These are phyloP conservation scores for Scleropages formosus DNA, from an alignment of 2,797 vertebrate species.

Conservation along the genomic window DNA sequence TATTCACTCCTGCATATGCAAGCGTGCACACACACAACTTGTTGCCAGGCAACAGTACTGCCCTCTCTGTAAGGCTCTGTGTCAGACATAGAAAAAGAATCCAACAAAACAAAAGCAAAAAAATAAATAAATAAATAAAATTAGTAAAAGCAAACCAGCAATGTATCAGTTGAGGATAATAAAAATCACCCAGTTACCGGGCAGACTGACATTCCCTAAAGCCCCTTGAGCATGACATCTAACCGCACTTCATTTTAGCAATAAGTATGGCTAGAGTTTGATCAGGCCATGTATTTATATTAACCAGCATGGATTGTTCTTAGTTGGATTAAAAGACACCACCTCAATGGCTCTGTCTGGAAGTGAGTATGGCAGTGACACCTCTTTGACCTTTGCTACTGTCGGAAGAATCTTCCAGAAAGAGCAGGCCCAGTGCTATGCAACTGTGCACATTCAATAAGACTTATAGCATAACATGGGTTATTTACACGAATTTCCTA, in stretches of 20 bases:
- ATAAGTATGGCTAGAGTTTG: background rate
- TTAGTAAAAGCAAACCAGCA: background rate
- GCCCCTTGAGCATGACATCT: too few relatives aligned
- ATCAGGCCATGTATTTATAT: background rate
- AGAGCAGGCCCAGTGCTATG: background rate
- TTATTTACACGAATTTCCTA: background rate
- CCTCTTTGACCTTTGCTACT: background rate
- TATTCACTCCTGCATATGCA: too few relatives aligned
- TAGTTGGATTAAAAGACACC: background rate
- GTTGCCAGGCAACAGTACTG: conserved; percentile 72
- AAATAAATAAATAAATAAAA: background rate
- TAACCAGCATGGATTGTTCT: background rate
- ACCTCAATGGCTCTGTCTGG: background rate
- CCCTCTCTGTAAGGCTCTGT: conserved; percentile 47
- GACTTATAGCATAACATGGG: too few relatives aligned
- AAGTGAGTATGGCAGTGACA: background rate
- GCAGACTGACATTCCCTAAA: too few relatives aligned
- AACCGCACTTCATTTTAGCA: background rate
- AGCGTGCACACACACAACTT: conserved; percentile 37
- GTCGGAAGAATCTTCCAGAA: background rate
- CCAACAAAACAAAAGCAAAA: background rate
- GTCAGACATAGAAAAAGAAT: conserved; percentile 34
- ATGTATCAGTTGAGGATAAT: too few relatives aligned
- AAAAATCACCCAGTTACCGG: too few relatives aligned
- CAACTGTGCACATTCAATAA: background rate